A percentile compares a stretch with the other conserved stretches of the same genome.
Evolutionary conservation across 2,113 vertebrate species (phyloP).

Genomic region (Platycercus adscitus): DNA sequence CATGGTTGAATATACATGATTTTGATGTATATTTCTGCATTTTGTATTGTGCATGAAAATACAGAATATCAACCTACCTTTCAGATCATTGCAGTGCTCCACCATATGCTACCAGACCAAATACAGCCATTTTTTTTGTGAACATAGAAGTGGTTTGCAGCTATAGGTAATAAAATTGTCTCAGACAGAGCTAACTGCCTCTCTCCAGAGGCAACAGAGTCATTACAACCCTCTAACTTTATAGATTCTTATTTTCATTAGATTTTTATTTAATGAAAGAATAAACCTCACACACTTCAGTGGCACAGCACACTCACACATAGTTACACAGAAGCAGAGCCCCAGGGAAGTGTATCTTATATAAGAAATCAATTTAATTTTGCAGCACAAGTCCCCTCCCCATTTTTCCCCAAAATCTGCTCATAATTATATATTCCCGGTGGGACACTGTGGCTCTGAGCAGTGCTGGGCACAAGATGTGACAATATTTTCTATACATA

Average conservation of each 20-base stretch:
- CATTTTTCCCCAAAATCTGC: not conserved
- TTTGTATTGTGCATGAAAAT: not conserved
- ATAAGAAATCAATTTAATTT: not conserved
- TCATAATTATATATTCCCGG: not conserved
- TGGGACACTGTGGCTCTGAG: not conserved
- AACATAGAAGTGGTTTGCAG: not conserved
- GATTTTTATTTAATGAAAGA: slow-evolving; percentile 6
- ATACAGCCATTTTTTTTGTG: fast-evolving
- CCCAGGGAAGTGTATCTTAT: not conserved
- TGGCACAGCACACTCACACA: not conserved
- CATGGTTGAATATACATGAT: no score
- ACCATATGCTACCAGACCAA: not conserved
- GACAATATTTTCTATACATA: not conserved
- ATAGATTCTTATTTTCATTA: not conserved
- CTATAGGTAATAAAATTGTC: not conserved
- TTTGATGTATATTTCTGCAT: not conserved
- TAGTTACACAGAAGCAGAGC: not conserved
- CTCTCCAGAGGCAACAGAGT: not conserved
- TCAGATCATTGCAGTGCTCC: not conserved
- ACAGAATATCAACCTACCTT: not conserved
- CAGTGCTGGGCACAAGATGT: not conserved
- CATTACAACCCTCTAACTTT: not conserved
- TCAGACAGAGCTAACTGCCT: not conserved
- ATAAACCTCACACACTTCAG: not conserved
- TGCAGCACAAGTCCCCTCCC: not conserved